Percentiles rank a stretch among this genome's conserved stretches.
Evolutionary conservation across 2,888 invertebrate species (phyloP).

Genomic region (Ligdia adustata): DNA sequence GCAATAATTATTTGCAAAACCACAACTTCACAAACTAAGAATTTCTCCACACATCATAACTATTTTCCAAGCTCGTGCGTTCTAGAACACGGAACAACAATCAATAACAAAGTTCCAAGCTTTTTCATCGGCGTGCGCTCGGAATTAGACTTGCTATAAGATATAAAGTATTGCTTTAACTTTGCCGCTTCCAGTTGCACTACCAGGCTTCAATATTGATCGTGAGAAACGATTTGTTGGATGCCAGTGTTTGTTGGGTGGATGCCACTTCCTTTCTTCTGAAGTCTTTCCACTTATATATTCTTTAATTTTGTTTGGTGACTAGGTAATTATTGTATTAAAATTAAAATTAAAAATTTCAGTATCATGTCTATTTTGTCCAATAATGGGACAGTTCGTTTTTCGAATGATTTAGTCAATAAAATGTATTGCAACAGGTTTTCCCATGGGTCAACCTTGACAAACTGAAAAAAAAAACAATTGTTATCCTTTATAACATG

Average conservation of each 20-base stretch:
- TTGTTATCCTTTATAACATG: too few relatives aligned
- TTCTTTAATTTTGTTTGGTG: too few relatives aligned
- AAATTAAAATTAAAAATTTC: too few relatives aligned
- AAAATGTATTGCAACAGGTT: too few relatives aligned
- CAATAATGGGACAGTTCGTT: too few relatives aligned
- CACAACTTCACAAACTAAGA: neutral
- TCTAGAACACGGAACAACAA: slow-evolving; percentile 53
- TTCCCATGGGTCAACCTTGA: too few relatives aligned
- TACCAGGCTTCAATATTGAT: slow-evolving; percentile 25
- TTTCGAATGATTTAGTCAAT: too few relatives aligned
- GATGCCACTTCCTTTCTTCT: neutral
- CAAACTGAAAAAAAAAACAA: too few relatives aligned
- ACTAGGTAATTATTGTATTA: too few relatives aligned
- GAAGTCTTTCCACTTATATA: neutral
- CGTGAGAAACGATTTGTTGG: slow-evolving; percentile 22
- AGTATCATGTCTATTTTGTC: too few relatives aligned
- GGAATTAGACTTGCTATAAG: slow-evolving; percentile 54
- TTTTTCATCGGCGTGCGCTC: slow-evolving; percentile 52
- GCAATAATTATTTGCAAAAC: neutral
- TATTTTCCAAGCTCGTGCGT: slow-evolving; percentile 37
- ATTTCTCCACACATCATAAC: slow-evolving; percentile 42
- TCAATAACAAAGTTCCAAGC: slow-evolving; percentile 59
- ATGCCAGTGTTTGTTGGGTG: neutral
- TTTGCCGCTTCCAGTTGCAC: slow-evolving; percentile 47
- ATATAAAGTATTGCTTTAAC: slow-evolving; percentile 57